These are phyloP conservation scores for Grammomys dolichurus DNA, from an alignment of 2,113 vertebrate species.

Conservation along the genomic window DNA sequence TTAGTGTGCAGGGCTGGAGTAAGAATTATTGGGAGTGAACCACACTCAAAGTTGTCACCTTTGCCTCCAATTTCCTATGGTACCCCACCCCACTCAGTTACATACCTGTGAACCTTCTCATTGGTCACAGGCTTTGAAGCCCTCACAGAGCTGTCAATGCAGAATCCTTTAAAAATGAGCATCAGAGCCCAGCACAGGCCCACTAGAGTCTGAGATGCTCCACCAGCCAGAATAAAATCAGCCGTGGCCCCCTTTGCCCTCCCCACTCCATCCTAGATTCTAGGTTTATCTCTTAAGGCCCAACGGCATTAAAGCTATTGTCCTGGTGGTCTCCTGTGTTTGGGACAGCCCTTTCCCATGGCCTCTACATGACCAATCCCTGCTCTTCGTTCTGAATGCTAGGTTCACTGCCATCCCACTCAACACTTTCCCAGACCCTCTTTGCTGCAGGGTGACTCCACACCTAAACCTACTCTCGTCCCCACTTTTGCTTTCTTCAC, in stretches of 20 bases:
- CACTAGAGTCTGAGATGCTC: not conserved
- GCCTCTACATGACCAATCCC: not conserved
- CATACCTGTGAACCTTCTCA: not conserved
- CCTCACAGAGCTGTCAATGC: not conserved
- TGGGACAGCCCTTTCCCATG: not conserved
- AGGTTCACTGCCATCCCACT: not conserved
- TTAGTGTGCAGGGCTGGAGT: not conserved
- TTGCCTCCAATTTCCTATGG: not conserved
- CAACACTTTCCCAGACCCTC: not conserved
- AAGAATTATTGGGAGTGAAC: not conserved
- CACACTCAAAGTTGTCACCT: rapidly evolving
- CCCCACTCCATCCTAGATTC: not conserved
- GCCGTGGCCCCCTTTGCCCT: rapidly evolving
- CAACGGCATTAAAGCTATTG: not conserved
- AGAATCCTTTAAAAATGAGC: not conserved
- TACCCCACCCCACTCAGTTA: not conserved
- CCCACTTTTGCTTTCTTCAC: not conserved
- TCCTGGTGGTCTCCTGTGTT: not conserved
- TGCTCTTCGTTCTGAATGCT: not conserved
- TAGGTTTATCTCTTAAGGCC: not conserved
- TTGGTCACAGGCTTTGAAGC: not conserved
- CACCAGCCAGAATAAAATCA: not conserved
- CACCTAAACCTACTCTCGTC: not conserved
- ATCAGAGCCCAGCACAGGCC: not conserved
- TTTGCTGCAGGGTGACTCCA: not conserved